Base-by-base conservation (phyloP, 2,888 invertebrate genomes). In the Eustalomyia histrio region DNA sequence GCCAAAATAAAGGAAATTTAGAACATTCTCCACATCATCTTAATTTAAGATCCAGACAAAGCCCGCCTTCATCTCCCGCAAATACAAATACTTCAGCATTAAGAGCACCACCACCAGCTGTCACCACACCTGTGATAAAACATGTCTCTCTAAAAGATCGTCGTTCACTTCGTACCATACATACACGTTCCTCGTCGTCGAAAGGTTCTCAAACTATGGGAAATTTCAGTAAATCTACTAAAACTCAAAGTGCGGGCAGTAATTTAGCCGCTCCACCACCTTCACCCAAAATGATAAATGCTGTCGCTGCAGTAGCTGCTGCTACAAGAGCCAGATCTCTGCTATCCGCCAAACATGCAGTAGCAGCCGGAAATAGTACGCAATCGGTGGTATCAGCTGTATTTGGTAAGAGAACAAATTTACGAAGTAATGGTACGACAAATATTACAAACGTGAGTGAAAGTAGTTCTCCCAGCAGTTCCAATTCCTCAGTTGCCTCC, bases 261-360 rank as follows among this genome's bases (percentile, higher is more conserved):
- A 84, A 83, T 39, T 86, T 87, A 33, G 83, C 87, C 4, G 87
- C 57, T 76, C 87, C 24, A 83, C 87, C 88, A n/a, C 87, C 88
- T 0, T 86, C 88, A n/a, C 87, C 89, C 17, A 89, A 88, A 65
- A 85, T 88, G 24, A 83, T 89, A 0, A 87, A 86, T 67, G 80
- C 83, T 0, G 85, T 78, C 0, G 85, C 86, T n/a, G 87, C 87
- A 16, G 86, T 87, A 12, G 67, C 86, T 3, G 80, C 80, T 4
- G 82, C 84, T 78, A 79, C 85, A 80, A 72, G 88, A 64, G 64
- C 79, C 71, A 75, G 84, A 29, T 80, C 85, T 3, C 17, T 85
- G 35, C 33, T 84, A 4, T 55, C 80, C 43, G 67, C 82, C 6
- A 81, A 84, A 58, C 82, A 67, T 82, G 84, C 2, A 47, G 84